Evolutionary conservation across 1,140 invertebrate genomes (phyloP), one percentile per base, ranked within the genome.

Genomic region (Lordiphosa mommai): DNA sequence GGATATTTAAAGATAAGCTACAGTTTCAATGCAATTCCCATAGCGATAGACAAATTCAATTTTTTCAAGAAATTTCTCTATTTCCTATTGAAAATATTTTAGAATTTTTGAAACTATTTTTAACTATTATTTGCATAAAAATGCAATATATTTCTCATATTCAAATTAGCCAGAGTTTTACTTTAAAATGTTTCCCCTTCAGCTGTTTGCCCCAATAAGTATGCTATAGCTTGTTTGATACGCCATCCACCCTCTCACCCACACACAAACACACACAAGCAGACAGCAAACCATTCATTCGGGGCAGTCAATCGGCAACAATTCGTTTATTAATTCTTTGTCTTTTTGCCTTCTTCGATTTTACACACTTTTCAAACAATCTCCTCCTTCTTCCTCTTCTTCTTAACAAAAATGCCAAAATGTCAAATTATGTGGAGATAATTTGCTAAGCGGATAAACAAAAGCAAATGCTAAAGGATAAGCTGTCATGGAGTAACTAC

Each of bases 391-490:
- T 5, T 16, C n/a, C n/a, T n/a, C n/a, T n/a, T n/a, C n/a, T n/a
- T n/a, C 23, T 20, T 27, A 23, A 10, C 12, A 2, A 14, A 16
- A 14, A 40, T 29, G 40, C 12, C 10, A 23, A 58, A 61, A 51
- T 56, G 60, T 32, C 43, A 63, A 63, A 65, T 65, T 63, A 63
- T 55, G 29, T 32, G 63, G 32, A n/a, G 37, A 55, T 63, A 63
- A 63, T 63, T 63, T 53, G 59, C 37, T 56, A 66, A 66, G 43
- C 50, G 17, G 37, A 52, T 49, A 56, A 43, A 3, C 23, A 8
- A 13, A 8, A 7, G 27, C 29, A 4, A n/a, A 3, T 13, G 16
- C 20, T n/a, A 2, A n/a, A 1, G 12, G 48, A 5, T 34, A 27
- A 65, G 30, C 59, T 49, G 59, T 43, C 20, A 65, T 40, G 10